phyloP scores from a whole-genome alignment of 2,113 vertebrate genomes.

The Phodopus roborovskii region DNA sequence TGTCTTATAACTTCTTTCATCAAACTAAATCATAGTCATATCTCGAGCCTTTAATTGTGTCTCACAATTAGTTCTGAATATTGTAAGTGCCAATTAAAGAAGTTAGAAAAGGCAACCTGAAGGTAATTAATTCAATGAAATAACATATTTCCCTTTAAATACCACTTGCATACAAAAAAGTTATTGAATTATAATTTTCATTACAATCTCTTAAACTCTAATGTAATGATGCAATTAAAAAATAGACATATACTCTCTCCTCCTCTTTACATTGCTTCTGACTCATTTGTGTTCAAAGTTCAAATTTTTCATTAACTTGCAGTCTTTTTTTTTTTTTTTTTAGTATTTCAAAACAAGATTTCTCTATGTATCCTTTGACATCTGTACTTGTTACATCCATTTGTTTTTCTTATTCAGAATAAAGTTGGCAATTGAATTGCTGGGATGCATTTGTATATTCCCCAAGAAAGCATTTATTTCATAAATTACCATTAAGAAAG shows the following conservation, averaged over 20 bases:
- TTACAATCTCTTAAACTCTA: constrained; percentile 32
- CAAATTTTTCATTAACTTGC: not conserved
- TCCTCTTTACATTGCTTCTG: not conserved
- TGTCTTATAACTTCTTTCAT: constrained; percentile 56
- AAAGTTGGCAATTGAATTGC: not conserved
- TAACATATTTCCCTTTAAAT: constrained; percentile 42
- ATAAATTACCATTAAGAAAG: not conserved
- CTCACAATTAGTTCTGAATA: constrained; percentile 54
- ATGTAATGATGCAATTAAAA: not conserved
- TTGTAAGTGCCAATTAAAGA: constrained; percentile 51
- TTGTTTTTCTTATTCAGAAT: not conserved
- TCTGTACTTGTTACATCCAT: not conserved
- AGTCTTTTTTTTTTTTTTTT: not conserved
- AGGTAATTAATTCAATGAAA: constrained; percentile 57
- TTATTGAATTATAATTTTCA: constrained; percentile 45
- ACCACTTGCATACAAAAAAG: not conserved
- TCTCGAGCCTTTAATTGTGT: constrained; percentile 66
- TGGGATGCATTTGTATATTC: not conserved
- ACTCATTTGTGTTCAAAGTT: constrained; percentile 40
- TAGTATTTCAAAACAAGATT: not conserved
- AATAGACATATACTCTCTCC: not conserved
- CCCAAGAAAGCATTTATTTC: not conserved
- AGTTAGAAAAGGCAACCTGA: constrained; percentile 52
- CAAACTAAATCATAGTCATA: constrained; percentile 65
- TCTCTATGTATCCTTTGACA: not conserved